Conservation (phyloP, 1,140 invertebrate genomes). For the Uloborus diversus region DNA sequence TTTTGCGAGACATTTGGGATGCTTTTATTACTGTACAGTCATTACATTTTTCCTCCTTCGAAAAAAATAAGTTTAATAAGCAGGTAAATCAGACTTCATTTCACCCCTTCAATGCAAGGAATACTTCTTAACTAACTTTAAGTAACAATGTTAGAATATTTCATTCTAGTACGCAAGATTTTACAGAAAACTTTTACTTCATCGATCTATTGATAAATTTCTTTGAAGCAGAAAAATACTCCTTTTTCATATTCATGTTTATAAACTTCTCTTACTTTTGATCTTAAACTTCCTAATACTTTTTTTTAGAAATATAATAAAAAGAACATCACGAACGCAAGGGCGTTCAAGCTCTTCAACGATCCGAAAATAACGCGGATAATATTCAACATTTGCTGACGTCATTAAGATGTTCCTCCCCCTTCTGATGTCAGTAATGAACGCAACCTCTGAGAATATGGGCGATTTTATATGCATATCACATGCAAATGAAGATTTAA, state of each 20-base stretch:
- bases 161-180: too few species aligned
- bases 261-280: background rate
- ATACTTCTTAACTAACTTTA: too few species aligned
- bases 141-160: too few species aligned
- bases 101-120: too few species aligned
- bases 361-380: conserved; percentile 2
- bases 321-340: background rate
- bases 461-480: conserved; percentile 5
- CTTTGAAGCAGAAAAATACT: background rate
- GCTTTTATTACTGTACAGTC: too few species aligned
- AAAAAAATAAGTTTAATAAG: too few species aligned
- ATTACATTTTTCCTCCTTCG: too few species aligned
- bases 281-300: background rate
- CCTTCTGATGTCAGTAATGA: background rate
- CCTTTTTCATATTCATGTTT: background rate
- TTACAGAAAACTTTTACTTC: too few species aligned
- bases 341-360: background rate
- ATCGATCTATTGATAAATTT: too few species aligned
- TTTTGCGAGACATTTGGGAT: too few species aligned
- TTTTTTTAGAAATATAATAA: background rate
- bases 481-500: conserved; percentile 18
- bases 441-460: conserved; percentile 17
- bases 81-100: too few species aligned
- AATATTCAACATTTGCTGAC: conserved; percentile 13
- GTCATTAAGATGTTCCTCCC: background rate